Base-by-base conservation (phyloP, 2,797 vertebrate species). In the Anolis apletophallus region DNA sequence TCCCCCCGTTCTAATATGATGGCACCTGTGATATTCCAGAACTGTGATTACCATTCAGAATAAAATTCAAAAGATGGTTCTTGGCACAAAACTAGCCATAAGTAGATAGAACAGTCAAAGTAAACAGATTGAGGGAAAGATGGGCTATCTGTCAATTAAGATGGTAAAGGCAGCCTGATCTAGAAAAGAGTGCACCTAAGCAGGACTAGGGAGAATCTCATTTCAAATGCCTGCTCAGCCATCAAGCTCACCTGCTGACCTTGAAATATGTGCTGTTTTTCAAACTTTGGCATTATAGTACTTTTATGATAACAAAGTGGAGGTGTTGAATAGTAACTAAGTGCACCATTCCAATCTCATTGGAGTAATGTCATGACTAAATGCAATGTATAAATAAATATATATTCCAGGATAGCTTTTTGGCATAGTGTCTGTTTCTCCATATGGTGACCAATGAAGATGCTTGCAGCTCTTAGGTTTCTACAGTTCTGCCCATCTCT, bases 101-200 rank as follows among this genome's bases (percentile, higher is more conserved):
- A 23, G 17, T 11, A 11, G 21, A 74, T 50, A 74, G 34, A 50
- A 46, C 46, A 23, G 32, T 46, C 3, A 12, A 74, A 40, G 40
- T 11, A 13, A 52, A 46, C 23, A 75, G 4, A 5, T 23, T 75
- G 73, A 75, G 29, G 73, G 46, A 74, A 74, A 26, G 26, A 16
- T 52, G 1, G 9, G 12, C 12, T n/a, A 29, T 75, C 73, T 52
- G 87, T 91, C 88, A 83, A 85, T 83, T 87, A 87, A 57, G 90
- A 87, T 73, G 50, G 36, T 19, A 36, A 23, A 73, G 9, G 36
- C 9, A 36, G 69, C 69, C 34, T 36, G 13, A 32, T 5, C 13
- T 69, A 34, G 69, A 34, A 71, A 23, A 32, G 1, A 72, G 69
- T 23, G 11, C n/a, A 34, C 36, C 34, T 5, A 16, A 34, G 68